Evolutionary conservation across 2,888 invertebrate species (phyloP).

Genomic region (Caenorhabditis panamensis): DNA sequence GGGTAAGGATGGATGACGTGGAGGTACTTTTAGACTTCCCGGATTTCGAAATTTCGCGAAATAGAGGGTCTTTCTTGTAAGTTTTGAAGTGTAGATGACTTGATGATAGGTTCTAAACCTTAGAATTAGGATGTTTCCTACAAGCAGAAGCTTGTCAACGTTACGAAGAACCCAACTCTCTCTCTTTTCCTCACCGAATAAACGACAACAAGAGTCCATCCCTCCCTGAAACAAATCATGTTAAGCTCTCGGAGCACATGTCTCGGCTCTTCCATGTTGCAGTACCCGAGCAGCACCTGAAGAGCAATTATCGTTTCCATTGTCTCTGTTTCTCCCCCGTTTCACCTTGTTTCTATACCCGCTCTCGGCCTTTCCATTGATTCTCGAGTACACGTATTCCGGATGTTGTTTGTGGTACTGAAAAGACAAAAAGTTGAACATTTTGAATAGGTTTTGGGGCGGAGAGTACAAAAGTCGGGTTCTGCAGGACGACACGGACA

Average conservation of each 20-base stretch:
- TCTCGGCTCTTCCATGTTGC: constrained; percentile 77
- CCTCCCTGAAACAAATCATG: constrained; percentile 74
- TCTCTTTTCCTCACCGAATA: constrained; percentile 68
- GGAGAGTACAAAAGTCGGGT: constrained; percentile 10
- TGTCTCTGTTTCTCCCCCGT: constrained; percentile 12
- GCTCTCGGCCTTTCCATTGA: constrained; percentile 70
- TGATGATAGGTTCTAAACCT: too few species aligned
- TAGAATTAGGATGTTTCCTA: too few species aligned
- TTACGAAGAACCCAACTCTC: too few species aligned
- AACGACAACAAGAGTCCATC: constrained; percentile 78
- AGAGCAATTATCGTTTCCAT: constrained; percentile 31
- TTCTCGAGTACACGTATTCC: constrained; percentile 77
- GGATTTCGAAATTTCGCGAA: neutral
- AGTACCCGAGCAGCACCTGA: constrained; percentile 75
- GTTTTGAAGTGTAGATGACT: too few species aligned
- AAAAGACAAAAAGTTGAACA: constrained; percentile 29
- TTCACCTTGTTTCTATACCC: constrained; percentile 67
- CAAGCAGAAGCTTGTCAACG: too few species aligned
- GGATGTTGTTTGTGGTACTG: constrained; percentile 79
- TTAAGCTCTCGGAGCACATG: constrained; percentile 79
- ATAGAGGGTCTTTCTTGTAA: too few species aligned
- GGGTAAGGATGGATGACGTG: constrained; percentile 15
- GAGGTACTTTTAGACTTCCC: neutral
- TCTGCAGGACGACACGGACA: neutral
- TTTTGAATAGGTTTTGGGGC: too few species aligned